Conservation (phyloP, 2,888 invertebrate genomes). For the Oscheius onirici region DNA sequence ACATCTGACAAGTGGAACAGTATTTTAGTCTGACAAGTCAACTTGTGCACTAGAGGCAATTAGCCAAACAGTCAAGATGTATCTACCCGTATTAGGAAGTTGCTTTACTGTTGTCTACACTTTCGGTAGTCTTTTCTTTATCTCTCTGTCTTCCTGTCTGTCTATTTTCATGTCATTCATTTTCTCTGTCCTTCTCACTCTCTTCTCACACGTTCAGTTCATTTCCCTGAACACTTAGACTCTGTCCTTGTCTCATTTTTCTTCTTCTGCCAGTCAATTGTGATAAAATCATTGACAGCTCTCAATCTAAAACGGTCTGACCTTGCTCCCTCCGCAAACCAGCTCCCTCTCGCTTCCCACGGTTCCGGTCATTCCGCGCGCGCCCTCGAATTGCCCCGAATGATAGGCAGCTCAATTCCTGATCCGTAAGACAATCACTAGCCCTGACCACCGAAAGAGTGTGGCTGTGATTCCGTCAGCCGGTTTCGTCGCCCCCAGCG, state of each 20-base stretch:
- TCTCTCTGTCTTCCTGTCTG: conserved; percentile 10
- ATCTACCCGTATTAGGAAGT: no score
- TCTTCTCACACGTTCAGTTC: neutral
- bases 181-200: neutral
- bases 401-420: conserved; percentile 8
- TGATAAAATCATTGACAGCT: neutral
- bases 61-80: no score
- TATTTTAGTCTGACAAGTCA: no score
- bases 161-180: conserved; percentile 3
- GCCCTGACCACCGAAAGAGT: conserved; percentile 14
- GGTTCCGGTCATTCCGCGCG: neutral
- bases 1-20: no score
- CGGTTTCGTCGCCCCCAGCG: neutral
- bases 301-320: neutral
- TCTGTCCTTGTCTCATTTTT: neutral
- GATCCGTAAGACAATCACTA: conserved; percentile 17
- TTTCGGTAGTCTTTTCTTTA: neutral
- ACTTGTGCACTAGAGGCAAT: no score
- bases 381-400: conserved; percentile 2
- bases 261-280: no score
- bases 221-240: neutral
- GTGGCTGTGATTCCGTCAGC: conserved; percentile 6
- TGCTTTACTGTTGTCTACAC: neutral
- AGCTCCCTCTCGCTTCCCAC: no score
- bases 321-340: neutral